Evolutionary conservation across 2,113 vertebrate species (phyloP).

Genomic region (Gadus chalcogrammus): DNA sequence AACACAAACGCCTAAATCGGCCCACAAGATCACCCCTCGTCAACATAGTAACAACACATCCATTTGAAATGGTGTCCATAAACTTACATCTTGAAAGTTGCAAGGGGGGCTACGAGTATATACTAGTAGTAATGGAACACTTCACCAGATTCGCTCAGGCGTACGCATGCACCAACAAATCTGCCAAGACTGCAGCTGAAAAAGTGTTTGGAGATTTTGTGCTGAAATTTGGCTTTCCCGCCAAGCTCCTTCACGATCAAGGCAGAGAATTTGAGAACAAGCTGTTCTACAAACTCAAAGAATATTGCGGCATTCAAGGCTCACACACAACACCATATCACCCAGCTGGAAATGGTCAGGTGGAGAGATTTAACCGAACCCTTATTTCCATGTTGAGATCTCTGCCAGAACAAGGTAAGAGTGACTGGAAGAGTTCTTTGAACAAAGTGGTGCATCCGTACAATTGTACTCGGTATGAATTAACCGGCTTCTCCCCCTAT

Average conservation of each 20-base stretch:
- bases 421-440: conserved; percentile 18
- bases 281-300: conserved; percentile 17
- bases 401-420: conserved; percentile 9
- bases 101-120: conserved; percentile 17
- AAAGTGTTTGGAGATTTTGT: conserved; percentile 24
- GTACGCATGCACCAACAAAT: conserved; percentile 19
- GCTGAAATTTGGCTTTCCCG: conserved; percentile 12
- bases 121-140: conserved; percentile 2
- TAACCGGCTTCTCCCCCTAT: background rate
- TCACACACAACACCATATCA: conserved; percentile 1
- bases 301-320: conserved; percentile 20
- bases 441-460: conserved; percentile 14
- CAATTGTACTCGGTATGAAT: conserved; percentile 11
- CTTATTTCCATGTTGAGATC: conserved; percentile 20
- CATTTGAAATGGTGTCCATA: conserved; percentile 8
- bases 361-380: conserved; percentile 32
- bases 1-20: conserved; percentile 7
- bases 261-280: conserved; percentile 19
- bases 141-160: conserved; percentile 2
- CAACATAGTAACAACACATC: background rate
- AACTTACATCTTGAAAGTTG: conserved; percentile 20
- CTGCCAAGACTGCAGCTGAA: conserved; percentile 17
- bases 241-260: conserved; percentile 13
- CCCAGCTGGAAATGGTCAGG: conserved; percentile 2
- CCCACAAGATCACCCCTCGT: conserved; percentile 4